Conservation (phyloP, 2,113 vertebrate species). For the Callithrix jacchus region DNA sequence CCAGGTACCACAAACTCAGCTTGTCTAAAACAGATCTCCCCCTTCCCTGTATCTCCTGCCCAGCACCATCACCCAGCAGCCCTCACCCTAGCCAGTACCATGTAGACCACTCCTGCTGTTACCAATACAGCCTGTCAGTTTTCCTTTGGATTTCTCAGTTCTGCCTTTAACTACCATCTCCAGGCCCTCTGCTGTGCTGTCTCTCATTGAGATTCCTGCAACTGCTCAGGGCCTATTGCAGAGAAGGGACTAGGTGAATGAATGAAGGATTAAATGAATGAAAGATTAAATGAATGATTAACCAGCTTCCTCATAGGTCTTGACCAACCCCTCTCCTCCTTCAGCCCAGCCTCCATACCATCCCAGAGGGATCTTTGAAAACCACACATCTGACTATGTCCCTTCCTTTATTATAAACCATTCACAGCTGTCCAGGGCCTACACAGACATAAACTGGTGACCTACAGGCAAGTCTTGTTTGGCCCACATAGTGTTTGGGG, state of each 20-base stretch:
- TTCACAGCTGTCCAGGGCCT: neutral
- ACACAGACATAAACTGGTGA: conserved; percentile 10
- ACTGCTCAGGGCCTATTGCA: neutral
- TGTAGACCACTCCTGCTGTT: neutral
- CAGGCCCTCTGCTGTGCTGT: too few species aligned
- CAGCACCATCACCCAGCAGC: neutral
- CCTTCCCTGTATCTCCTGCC: neutral
- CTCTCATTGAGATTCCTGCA: neutral
- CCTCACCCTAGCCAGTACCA: neutral
- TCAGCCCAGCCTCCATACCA: conserved; percentile 34
- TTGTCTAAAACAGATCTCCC: neutral
- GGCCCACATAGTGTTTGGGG: neutral
- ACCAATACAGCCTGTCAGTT: neutral
- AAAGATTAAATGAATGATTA: neutral
- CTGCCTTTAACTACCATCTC: neutral
- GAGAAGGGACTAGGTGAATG: neutral
- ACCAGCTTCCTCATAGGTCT: neutral
- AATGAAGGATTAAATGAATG: neutral
- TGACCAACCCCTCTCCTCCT: neutral
- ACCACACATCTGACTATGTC: neutral
- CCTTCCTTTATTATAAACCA: neutral
- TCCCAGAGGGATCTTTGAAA: conserved; percentile 48
- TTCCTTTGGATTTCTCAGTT: neutral
- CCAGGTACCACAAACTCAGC: neutral
- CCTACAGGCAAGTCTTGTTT: conserved; percentile 43